Evolutionary conservation across 1,140 invertebrate species (phyloP), one percentile per base, ranked within the genome.

Genomic region (Hylaeus anthracinus): DNA sequence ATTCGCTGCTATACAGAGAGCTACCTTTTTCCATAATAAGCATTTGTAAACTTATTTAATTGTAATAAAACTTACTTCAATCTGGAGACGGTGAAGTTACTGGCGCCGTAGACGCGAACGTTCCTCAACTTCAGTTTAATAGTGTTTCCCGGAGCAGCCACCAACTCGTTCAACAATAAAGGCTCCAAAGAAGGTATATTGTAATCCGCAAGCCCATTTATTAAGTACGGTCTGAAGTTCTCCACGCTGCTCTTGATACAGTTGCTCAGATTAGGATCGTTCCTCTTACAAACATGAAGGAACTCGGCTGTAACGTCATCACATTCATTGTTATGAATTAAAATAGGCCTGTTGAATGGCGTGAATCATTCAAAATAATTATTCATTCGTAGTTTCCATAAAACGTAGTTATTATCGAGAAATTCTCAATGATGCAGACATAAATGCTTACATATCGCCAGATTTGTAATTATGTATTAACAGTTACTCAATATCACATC

Each of bases 141-240:
- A 0, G 94, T 95, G 3, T 67, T 88, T n/a, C 93, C 92, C 58
- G 95, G 93, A 0, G 94, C 86, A 10, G 94, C 93, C 14, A 94
- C 93, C 3, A 96, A 83, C 84, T 96, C 94, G n/a, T 94, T 94
- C 41, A 96, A 92, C 45, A 94, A 82, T 26, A 96, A 90, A 8
- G 95, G 95, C 82, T 96, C 95, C 65, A 96, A 84, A 1, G 94
- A 91, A 0, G 95, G 95, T 14, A 96, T 94, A 77, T 95, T 94
- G 58, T 95, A 94, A 56, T 95, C 94, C 3, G 95, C 94, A 41
- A 95, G 85, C 10, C 94, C 94, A 76, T 63, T 65, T 55, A 83
- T 86, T 0, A 93, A 79, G 63, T 91, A 89, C 0, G 92, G 92
- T 58, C 92, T 92, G 43, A 96, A 76, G 73, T 90, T 86, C 70